Percentiles rank a stretch among this genome's conserved stretches.
phyloP scores from a whole-genome alignment of 2,888 invertebrate species.

The Stenchaetothrips biformis region DNA sequence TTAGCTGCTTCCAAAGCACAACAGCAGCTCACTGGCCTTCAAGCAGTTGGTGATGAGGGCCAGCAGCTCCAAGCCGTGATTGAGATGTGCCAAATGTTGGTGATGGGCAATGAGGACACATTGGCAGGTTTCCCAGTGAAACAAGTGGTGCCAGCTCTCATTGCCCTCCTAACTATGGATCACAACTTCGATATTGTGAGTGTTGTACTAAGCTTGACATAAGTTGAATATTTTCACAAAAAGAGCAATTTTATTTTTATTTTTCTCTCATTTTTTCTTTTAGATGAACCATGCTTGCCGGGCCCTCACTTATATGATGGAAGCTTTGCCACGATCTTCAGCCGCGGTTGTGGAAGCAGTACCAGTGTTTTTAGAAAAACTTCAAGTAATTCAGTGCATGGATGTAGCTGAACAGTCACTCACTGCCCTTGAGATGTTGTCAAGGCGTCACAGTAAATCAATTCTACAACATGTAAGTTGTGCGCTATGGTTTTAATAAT shows the following conservation, averaged over 20 bases:
- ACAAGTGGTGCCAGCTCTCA: conserved; percentile 93
- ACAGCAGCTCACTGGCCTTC: conserved; percentile 84
- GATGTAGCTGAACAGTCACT: conserved; percentile 98
- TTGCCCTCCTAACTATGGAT: conserved; percentile 88
- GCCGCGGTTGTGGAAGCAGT: conserved; percentile 95
- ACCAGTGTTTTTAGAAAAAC: conserved; percentile 92
- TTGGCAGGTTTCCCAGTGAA: conserved; percentile 97
- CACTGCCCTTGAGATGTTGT: conserved; percentile 95
- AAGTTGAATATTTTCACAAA: conserved; percentile 8
- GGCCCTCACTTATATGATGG: conserved; percentile 98
- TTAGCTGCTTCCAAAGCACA: conserved; percentile 80
- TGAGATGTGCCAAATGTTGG: conserved; percentile 96
- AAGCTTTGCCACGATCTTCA: conserved; percentile 93
- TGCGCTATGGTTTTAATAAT: conserved; percentile 10
- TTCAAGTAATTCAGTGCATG: conserved; percentile 98
- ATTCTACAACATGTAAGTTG: conserved; percentile 80
- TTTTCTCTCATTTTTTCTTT: conserved; percentile 36
- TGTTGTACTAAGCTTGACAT: conserved; percentile 31
- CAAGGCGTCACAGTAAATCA: conserved; percentile 91
- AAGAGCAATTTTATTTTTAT: conserved; percentile 14
- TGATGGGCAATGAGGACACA: conserved; percentile 99
- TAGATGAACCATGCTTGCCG: conserved; percentile 98
- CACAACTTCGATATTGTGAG: conserved; percentile 96
- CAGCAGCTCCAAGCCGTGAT: conserved; percentile 95
- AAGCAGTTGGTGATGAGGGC: conserved; percentile 90